Conservation (phyloP, 2,113 vertebrate species). For the Acanthisitta chloris region DNA sequence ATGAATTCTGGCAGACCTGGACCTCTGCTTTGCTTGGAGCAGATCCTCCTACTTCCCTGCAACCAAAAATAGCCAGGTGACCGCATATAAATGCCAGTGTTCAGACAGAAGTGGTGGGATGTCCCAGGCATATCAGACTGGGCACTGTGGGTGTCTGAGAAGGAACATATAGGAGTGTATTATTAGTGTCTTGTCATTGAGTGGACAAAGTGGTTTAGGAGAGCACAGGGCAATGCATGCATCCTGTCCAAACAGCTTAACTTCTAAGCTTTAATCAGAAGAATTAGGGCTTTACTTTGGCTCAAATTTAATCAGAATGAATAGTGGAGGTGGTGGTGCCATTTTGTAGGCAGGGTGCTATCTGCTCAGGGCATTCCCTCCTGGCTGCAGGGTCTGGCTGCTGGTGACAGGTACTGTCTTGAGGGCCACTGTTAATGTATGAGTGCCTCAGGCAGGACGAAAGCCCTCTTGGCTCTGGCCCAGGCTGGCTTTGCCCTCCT, state of each 20-base stretch:
- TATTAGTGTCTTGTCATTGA: background rate
- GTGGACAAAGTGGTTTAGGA: constrained; percentile 33
- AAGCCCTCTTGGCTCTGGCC: background rate
- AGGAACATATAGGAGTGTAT: background rate
- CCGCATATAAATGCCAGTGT: background rate
- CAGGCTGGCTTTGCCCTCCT: background rate
- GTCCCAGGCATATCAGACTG: background rate
- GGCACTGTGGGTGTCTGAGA: background rate
- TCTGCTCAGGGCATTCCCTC: background rate
- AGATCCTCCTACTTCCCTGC: background rate
- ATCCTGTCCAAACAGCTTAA: constrained; percentile 47
- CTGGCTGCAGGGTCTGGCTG: background rate
- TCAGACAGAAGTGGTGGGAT: background rate
- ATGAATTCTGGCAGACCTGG: background rate
- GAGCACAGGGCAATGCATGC: constrained; percentile 5
- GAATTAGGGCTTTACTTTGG: constrained; percentile 57
- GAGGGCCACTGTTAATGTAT: background rate
- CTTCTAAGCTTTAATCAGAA: constrained; percentile 63
- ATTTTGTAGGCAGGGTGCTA: constrained; percentile 15
- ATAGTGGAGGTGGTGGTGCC: background rate
- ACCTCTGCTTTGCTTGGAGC: background rate
- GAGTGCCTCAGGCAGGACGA: rapidly evolving
- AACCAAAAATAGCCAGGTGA: background rate
- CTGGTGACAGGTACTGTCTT: background rate
- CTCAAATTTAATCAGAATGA: constrained; percentile 46